These are phyloP conservation scores for Noctua janthe DNA, from an alignment of 2,888 invertebrate genomes.

Conservation along the genomic window DNA sequence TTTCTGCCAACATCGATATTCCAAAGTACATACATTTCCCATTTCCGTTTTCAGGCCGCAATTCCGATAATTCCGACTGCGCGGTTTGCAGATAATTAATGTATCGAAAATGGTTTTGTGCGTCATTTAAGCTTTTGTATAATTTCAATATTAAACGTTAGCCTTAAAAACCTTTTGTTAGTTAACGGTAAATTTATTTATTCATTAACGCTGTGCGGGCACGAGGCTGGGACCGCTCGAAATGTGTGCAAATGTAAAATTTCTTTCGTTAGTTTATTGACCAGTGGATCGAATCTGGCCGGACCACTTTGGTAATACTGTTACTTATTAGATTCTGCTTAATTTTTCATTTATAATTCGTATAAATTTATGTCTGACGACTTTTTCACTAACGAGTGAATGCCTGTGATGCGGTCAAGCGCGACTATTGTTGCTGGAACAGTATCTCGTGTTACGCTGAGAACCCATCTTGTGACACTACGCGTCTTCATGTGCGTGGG, in stretches of 20 bases:
- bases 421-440: slow-evolving; percentile 69
- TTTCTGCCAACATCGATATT: slow-evolving; percentile 40
- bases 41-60: slow-evolving; percentile 57
- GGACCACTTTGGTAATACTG: slow-evolving; percentile 40
- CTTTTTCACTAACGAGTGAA: slow-evolving; percentile 37
- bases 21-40: slow-evolving; percentile 36
- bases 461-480: slow-evolving; percentile 73
- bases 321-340: slow-evolving; percentile 47
- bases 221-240: neutral
- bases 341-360: slow-evolving; percentile 34
- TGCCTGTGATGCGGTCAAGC: slow-evolving; percentile 67
- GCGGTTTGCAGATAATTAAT: slow-evolving; percentile 49
- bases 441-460: slow-evolving; percentile 78
- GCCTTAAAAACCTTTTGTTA: slow-evolving; percentile 36
- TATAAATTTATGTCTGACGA: slow-evolving; percentile 27
- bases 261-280: slow-evolving; percentile 43
- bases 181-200: slow-evolving; percentile 24
- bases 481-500: slow-evolving; percentile 66
- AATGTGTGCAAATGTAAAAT: slow-evolving; percentile 26
- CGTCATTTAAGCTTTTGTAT: slow-evolving; percentile 43
- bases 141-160: slow-evolving; percentile 41
- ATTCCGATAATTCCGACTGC: slow-evolving; percentile 48
- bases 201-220: slow-evolving; percentile 7
- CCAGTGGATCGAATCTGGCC: slow-evolving; percentile 31
- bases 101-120: slow-evolving; percentile 29